Percentiles rank a stretch among this genome's conserved stretches.
phyloP scores from a whole-genome alignment of 2,113 vertebrate genomes.

The Elanus axillaris region DNA sequence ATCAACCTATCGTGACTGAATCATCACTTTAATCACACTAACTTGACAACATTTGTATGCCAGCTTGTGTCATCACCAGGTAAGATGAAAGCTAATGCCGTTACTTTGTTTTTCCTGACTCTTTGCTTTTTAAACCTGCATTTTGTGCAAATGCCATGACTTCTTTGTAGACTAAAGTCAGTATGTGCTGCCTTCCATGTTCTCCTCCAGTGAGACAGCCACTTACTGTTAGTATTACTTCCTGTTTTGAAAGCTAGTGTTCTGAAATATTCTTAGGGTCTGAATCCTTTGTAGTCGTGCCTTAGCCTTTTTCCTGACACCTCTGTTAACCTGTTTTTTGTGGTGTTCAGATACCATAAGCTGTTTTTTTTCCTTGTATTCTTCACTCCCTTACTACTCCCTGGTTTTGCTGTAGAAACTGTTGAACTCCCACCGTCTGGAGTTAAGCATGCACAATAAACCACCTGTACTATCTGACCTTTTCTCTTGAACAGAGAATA shows the following conservation, averaged over 20 bases:
- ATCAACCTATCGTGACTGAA: not conserved
- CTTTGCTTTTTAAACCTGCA: not conserved
- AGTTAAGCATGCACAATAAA: not conserved
- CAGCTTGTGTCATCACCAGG: not conserved
- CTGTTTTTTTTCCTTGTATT: not conserved
- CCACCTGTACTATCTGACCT: not conserved
- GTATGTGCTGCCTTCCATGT: not conserved
- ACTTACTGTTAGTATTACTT: not conserved
- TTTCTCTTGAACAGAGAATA: not conserved
- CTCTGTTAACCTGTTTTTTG: not conserved
- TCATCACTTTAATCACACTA: not conserved
- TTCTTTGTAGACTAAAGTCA: not conserved
- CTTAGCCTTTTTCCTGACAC: not conserved
- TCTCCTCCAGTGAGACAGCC: not conserved
- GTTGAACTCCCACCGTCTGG: not conserved
- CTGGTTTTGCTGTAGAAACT: not conserved
- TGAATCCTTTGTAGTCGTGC: not conserved
- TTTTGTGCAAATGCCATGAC: not conserved
- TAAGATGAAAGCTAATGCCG: not conserved
- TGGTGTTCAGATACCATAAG: not conserved
- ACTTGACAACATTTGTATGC: not conserved
- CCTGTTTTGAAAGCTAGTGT: not conserved
- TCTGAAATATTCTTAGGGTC: not conserved
- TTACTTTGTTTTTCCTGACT: not conserved
- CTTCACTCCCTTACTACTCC: not conserved